Percentiles rank a stretch among this genome's conserved stretches.
Conservation (phyloP, 2,113 vertebrate species). For the Sebastes fasciatus region DNA sequence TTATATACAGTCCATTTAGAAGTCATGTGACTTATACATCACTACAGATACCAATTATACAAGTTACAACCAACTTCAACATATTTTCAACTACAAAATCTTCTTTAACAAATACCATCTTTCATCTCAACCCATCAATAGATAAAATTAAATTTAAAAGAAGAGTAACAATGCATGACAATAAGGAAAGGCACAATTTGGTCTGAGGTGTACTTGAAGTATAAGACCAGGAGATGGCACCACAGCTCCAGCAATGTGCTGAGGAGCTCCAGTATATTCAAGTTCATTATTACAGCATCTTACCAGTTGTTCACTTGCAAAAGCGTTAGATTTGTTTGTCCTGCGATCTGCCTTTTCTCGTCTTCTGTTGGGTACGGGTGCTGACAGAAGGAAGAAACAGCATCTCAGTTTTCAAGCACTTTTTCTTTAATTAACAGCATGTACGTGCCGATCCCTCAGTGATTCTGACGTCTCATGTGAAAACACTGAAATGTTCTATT, state of each 20-base stretch:
- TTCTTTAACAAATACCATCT: not conserved
- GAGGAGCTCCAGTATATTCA: not conserved
- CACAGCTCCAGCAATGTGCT: slow-evolving; percentile 25
- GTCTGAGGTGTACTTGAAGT: slow-evolving; percentile 13
- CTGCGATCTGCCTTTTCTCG: slow-evolving; percentile 97
- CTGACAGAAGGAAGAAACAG: slow-evolving; percentile 76
- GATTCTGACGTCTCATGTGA: not conserved
- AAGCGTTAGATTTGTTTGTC: slow-evolving; percentile 97
- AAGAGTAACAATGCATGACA: not conserved
- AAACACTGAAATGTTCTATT: not conserved
- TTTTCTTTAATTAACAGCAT: not conserved
- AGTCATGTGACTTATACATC: not conserved
- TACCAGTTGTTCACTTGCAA: slow-evolving; percentile 99
- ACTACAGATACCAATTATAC: not conserved
- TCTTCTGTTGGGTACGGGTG: slow-evolving; percentile 99
- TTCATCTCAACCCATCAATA: not conserved
- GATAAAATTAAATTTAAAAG: not conserved
- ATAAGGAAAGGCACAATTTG: not conserved
- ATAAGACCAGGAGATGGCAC: slow-evolving; percentile 73
- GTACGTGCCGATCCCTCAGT: not conserved
- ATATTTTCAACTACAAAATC: not conserved
- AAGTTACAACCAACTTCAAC: not conserved
- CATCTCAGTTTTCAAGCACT: not conserved
- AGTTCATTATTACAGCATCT: slow-evolving; percentile 64
- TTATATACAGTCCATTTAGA: not conserved